phyloP scores from a whole-genome alignment of 2,113 vertebrate genomes.

The Globicephala melas region DNA sequence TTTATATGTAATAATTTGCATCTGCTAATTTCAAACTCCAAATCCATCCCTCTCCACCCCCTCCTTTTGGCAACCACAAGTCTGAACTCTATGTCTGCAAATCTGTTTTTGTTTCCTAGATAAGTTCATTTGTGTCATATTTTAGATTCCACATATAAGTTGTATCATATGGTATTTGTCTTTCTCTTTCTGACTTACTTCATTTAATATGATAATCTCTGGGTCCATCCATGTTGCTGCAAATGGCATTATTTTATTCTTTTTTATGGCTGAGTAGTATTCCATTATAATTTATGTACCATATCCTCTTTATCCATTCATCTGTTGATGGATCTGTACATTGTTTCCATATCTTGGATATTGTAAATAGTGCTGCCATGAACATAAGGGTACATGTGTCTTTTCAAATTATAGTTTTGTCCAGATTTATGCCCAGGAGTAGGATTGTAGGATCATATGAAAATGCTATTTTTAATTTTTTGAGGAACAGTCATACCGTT shows the following conservation, averaged over 20 bases:
- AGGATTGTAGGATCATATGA: neutral
- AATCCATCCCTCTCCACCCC: neutral
- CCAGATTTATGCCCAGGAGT: neutral
- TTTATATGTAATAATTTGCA: neutral
- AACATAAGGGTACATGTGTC: neutral
- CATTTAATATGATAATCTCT: neutral
- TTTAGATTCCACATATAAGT: neutral
- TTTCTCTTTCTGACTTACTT: neutral
- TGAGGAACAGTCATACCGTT: neutral
- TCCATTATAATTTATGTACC: neutral
- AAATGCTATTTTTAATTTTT: neutral
- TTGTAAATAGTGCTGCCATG: neutral
- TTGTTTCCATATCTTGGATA: neutral
- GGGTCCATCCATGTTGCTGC: neutral
- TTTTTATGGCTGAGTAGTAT: neutral
- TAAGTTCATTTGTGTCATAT: neutral
- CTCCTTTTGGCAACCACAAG: neutral
- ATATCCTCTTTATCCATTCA: neutral
- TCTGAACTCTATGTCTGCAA: neutral
- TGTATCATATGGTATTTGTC: neutral
- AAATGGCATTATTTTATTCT: neutral
- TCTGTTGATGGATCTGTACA: neutral
- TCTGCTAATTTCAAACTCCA: neutral
- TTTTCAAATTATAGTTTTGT: neutral
- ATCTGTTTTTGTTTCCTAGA: neutral